These are phyloP conservation scores for Actinernus sp. DNA, from an alignment of 92 coral and sea anemone genomes.

Conservation along the genomic window DNA sequence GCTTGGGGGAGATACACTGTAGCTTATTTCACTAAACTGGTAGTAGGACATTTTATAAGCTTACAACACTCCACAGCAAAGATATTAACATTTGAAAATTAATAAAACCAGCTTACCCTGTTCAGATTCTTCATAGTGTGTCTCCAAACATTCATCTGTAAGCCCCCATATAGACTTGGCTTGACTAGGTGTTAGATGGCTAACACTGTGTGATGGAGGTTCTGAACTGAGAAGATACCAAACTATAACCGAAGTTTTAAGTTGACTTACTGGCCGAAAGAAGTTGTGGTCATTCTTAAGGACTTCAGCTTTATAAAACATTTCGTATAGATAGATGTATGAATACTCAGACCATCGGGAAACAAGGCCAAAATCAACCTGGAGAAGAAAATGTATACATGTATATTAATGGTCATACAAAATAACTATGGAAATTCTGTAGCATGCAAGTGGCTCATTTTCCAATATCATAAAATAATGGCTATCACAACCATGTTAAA, in stretches of 20 bases:
- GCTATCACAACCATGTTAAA: too few relatives aligned
- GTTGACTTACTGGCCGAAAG: constrained; percentile 99
- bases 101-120: constrained; percentile 71
- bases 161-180: constrained; percentile 99
- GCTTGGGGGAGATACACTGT: too few relatives aligned
- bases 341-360: constrained; percentile 97
- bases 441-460: too few relatives aligned
- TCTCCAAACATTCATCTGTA: constrained; percentile 95
- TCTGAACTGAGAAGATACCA: constrained; percentile 95
- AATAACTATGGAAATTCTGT: too few relatives aligned
- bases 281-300: constrained; percentile 98
- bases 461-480: too few relatives aligned
- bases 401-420: too few relatives aligned
- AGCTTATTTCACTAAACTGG: too few relatives aligned
- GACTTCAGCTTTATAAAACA: constrained; percentile 97
- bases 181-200: constrained; percentile 98
- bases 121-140: constrained; percentile 86
- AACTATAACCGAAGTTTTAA: constrained; percentile 97
- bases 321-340: constrained; percentile 93
- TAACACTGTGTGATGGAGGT: constrained; percentile 97
- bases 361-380: constrained; percentile 93
- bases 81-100: too few relatives aligned
- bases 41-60: too few relatives aligned
- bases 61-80: too few relatives aligned
- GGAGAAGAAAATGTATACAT: constrained; percentile 42